These are phyloP conservation scores for Plagodis pulveraria DNA, from an alignment of 2,888 invertebrate genomes.

Conservation along the genomic window DNA sequence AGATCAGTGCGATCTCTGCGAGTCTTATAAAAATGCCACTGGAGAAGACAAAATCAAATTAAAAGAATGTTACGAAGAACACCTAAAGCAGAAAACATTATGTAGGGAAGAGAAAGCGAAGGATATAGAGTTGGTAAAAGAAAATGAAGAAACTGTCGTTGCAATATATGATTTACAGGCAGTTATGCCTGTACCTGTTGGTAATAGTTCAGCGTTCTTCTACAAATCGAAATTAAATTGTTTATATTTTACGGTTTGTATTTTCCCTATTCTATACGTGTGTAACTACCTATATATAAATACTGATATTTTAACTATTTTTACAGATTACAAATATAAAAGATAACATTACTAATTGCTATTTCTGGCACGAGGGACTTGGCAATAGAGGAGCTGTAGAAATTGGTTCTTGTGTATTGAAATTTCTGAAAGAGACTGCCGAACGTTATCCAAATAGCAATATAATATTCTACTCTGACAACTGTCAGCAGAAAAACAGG, in stretches of 20 bases:
- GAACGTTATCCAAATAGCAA: conserved; percentile 22
- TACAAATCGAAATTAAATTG: conserved; percentile 31
- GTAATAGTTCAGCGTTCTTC: conserved; percentile 24
- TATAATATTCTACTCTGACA: conserved; percentile 32
- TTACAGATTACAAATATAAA: conserved; percentile 20
- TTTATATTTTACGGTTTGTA: conserved; percentile 17
- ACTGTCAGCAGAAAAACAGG: conserved; percentile 36
- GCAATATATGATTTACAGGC: conserved; percentile 30
- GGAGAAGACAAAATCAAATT: conserved; percentile 22
- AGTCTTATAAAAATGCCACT: conserved; percentile 4
- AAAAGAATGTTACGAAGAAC: conserved; percentile 9
- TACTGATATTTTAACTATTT: neutral
- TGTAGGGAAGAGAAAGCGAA: conserved; percentile 17
- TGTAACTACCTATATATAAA: neutral
- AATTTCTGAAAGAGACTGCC: conserved; percentile 29
- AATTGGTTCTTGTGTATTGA: conserved; percentile 34
- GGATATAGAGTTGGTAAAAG: conserved; percentile 17
- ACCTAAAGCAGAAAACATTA: conserved; percentile 18
- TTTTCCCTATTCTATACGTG: too few relatives aligned
- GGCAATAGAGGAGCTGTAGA: conserved; percentile 29
- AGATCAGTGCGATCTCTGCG: neutral
- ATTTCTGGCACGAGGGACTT: conserved; percentile 31
- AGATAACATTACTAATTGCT: conserved; percentile 17
- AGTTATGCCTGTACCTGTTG: conserved; percentile 23
- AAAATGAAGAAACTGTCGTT: conserved; percentile 14